Conservation (phyloP, 2,888 invertebrate genomes). For the Habrosyne pyritoides region DNA sequence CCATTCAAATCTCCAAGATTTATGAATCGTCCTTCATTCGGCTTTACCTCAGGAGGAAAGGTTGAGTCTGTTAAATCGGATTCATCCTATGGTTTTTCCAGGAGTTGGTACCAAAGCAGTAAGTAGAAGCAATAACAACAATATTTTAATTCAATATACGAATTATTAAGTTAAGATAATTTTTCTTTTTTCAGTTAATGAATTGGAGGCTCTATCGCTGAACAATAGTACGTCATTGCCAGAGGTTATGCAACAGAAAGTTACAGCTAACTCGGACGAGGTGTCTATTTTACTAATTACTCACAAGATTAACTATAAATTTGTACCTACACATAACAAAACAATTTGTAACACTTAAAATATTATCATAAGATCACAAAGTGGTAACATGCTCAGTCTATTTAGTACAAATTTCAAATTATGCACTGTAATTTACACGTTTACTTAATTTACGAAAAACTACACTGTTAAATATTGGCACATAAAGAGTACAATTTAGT, state of each 20-base stretch:
- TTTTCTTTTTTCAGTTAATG: constrained; percentile 79
- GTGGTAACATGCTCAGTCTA: too few species aligned
- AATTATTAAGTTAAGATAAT: background rate
- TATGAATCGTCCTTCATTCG: constrained; percentile 82
- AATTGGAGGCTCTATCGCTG: constrained; percentile 71
- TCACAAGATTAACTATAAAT: constrained; percentile 9
- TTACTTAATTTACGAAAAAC: too few species aligned
- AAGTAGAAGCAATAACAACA: constrained; percentile 44
- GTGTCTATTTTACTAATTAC: constrained; percentile 41
- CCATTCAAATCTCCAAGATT: constrained; percentile 81
- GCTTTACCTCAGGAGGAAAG: constrained; percentile 63
- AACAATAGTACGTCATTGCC: constrained; percentile 71
- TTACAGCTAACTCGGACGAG: constrained; percentile 56
- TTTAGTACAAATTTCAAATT: too few species aligned
- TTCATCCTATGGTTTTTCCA: constrained; percentile 67
- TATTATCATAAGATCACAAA: too few species aligned
- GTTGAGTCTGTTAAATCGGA: constrained; percentile 60
- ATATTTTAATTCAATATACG: too few species aligned
- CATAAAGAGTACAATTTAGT: background rate
- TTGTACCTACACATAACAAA: background rate
- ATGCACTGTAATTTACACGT: too few species aligned
- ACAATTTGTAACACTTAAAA: background rate
- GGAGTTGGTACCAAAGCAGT: constrained; percentile 78
- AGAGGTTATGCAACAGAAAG: constrained; percentile 61
- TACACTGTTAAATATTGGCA: too few species aligned